Conservation (phyloP, 1,140 invertebrate genomes). For the Drosophila nannoptera region DNA sequence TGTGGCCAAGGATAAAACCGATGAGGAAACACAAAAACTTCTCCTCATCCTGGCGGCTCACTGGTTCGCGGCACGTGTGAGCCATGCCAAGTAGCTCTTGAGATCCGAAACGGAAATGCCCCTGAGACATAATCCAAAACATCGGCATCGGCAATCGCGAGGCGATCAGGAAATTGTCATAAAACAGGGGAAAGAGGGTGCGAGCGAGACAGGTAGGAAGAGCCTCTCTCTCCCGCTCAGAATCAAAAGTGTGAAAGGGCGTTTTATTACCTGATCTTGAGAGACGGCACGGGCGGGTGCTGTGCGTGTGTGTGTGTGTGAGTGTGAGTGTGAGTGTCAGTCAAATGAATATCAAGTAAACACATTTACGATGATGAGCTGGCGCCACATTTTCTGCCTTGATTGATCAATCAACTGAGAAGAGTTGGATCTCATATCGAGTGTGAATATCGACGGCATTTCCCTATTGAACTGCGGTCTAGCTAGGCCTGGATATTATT, state of each 20-base stretch:
- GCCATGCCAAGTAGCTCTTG: constrained; percentile 49
- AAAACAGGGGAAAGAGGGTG: constrained; percentile 15
- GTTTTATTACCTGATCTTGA: constrained; percentile 56
- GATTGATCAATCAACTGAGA: no score
- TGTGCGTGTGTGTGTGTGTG: constrained; percentile 3
- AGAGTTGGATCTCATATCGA: no score
- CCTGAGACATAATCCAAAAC: constrained; percentile 47
- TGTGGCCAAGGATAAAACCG: constrained; percentile 57
- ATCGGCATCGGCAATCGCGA: constrained; percentile 16
- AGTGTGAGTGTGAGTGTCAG: constrained; percentile 53
- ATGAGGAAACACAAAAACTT: constrained; percentile 10
- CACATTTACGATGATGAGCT: constrained; percentile 54
- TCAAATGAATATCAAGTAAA: constrained; percentile 62
- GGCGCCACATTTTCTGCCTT: not conserved
- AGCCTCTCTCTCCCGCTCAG: not conserved
- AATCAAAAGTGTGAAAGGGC: constrained; percentile 32
- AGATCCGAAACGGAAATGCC: constrained; percentile 63
- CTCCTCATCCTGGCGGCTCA: not conserved
- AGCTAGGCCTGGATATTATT: no score
- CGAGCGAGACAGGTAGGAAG: constrained; percentile 15
- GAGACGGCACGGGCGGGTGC: constrained; percentile 5
- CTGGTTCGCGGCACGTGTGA: constrained; percentile 43
- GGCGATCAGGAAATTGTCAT: constrained; percentile 52
- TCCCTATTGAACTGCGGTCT: no score
- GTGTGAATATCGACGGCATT: no score